A percentile compares a stretch with the other conserved stretches of the same genome.
These are phyloP conservation scores for Drosophila diplacantha DNA, from an alignment of 2,888 invertebrate genomes.

Conservation along the genomic window DNA sequence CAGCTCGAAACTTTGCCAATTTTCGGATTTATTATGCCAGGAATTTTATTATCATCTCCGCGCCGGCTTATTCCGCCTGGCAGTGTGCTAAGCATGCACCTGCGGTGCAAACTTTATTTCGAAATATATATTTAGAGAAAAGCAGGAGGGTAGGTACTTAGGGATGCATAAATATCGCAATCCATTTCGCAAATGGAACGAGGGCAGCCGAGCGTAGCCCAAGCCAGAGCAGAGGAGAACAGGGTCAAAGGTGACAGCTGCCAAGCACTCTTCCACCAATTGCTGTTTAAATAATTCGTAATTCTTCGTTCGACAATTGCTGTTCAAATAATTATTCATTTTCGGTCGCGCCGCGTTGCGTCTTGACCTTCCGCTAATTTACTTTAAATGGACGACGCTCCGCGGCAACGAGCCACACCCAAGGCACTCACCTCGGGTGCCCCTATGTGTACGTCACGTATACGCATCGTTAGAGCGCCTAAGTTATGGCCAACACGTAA, in stretches of 20 bases:
- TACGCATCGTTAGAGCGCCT: slow-evolving; percentile 70
- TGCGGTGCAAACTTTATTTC: slow-evolving; percentile 58
- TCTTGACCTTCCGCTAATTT: slow-evolving; percentile 66
- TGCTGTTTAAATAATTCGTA: slow-evolving; percentile 1
- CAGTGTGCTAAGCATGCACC: slow-evolving; percentile 55
- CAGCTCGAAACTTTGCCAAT: slow-evolving; percentile 64
- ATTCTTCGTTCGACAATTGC: slow-evolving; percentile 45
- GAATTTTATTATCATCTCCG: slow-evolving; percentile 54
- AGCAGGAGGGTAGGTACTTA: slow-evolving; percentile 5
- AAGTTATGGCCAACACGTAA: slow-evolving; percentile 72
- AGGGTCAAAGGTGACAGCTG: neutral
- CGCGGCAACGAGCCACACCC: slow-evolving; percentile 52
- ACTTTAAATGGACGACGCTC: slow-evolving; percentile 58
- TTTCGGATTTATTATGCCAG: slow-evolving; percentile 68
- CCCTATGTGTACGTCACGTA: slow-evolving; percentile 58
- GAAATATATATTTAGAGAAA: slow-evolving; percentile 59
- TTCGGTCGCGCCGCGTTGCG: slow-evolving; percentile 39
- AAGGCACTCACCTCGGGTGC: slow-evolving; percentile 15
- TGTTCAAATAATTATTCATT: slow-evolving; percentile 65
- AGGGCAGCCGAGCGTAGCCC: slow-evolving; percentile 22
- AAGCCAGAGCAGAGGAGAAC: slow-evolving; percentile 36
- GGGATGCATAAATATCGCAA: slow-evolving; percentile 52
- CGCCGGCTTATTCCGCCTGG: slow-evolving; percentile 18
- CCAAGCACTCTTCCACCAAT: neutral
- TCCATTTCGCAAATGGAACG: slow-evolving; percentile 58